A percentile compares a stretch with the other conserved stretches of the same genome.
phyloP scores from a whole-genome alignment of 2,113 vertebrate species.

The Agelaius phoeniceus region DNA sequence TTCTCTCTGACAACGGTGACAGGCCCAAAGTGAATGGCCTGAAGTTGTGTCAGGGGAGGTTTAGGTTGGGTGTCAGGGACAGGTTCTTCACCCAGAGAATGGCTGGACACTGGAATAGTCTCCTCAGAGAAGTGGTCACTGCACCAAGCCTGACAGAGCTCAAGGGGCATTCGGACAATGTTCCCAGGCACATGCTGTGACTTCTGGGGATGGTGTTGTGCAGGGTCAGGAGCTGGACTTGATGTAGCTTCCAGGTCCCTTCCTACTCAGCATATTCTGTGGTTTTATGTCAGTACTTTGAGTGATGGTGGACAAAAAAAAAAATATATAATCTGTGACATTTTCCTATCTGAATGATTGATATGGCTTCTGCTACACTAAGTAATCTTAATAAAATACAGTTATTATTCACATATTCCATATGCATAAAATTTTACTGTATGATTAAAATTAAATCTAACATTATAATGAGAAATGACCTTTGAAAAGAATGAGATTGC shows the following conservation, averaged over 20 bases:
- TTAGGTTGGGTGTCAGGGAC: not conserved
- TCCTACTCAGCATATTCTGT: not conserved
- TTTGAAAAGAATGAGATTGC: slow-evolving; percentile 19
- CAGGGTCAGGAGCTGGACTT: not conserved
- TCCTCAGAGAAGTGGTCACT: not conserved
- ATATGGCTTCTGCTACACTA: not conserved
- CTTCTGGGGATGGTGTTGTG: not conserved
- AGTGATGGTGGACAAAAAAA: not conserved
- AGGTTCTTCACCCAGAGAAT: not conserved
- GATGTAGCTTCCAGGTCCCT: not conserved
- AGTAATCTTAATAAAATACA: slow-evolving; percentile 24
- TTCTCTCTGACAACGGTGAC: not conserved
- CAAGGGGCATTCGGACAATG: fast-evolving
- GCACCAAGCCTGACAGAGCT: not conserved
- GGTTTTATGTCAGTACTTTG: not conserved
- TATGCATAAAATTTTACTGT: not conserved
- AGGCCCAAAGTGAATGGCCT: fast-evolving
- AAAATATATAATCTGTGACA: not conserved
- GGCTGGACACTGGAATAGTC: fast-evolving
- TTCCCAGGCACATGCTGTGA: too few relatives aligned
- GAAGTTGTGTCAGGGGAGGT: fast-evolving
- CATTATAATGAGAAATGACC: slow-evolving; percentile 1
- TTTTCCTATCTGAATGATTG: not conserved
- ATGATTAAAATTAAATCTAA: slow-evolving; percentile 44
- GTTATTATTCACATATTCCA: slow-evolving; percentile 7